A percentile compares a stretch with the other conserved stretches of the same genome.
phyloP scores from a whole-genome alignment of 2,797 vertebrate genomes.

The Bradypodion ventrale region DNA sequence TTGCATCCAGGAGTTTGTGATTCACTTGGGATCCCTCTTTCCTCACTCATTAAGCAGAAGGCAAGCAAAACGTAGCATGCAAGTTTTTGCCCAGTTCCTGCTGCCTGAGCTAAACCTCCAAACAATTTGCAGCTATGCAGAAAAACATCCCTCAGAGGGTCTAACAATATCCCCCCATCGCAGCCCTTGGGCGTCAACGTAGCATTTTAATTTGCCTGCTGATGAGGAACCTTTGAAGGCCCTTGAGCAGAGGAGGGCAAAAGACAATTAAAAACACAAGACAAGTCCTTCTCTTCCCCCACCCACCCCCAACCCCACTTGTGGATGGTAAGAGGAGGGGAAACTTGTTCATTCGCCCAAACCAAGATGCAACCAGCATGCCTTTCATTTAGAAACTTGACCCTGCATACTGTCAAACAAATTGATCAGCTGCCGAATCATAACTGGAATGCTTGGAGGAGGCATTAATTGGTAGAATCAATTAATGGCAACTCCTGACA shows the following conservation, averaged over 20 bases:
- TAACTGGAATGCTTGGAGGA: conserved; percentile 70
- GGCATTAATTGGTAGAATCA: conserved; percentile 72
- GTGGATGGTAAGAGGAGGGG: background rate
- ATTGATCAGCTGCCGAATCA: conserved; percentile 72
- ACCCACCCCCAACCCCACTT: no score
- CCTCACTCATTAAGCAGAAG: background rate
- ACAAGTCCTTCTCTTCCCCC: conserved; percentile 61
- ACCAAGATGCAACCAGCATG: conserved; percentile 49
- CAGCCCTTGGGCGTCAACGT: conserved; percentile 24
- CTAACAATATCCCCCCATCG: conserved; percentile 58
- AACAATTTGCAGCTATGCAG: conserved; percentile 13
- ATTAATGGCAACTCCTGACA: conserved; percentile 70
- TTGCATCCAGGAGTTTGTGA: background rate
- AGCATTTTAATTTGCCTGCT: conserved; percentile 69
- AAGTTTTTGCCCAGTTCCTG: conserved; percentile 15
- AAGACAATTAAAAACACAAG: conserved; percentile 71
- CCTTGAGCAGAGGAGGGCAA: conserved; percentile 64
- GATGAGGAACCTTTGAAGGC: conserved; percentile 64
- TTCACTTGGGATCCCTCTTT: background rate
- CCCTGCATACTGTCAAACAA: conserved; percentile 68
- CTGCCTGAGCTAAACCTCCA: conserved; percentile 12
- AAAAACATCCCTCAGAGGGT: conserved; percentile 52
- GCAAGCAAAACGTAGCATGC: conserved; percentile 8
- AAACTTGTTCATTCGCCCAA: conserved; percentile 70
- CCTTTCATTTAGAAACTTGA: conserved; percentile 62